Base-by-base conservation (phyloP, 2,888 invertebrate species). In the Harmothoe impar region DNA sequence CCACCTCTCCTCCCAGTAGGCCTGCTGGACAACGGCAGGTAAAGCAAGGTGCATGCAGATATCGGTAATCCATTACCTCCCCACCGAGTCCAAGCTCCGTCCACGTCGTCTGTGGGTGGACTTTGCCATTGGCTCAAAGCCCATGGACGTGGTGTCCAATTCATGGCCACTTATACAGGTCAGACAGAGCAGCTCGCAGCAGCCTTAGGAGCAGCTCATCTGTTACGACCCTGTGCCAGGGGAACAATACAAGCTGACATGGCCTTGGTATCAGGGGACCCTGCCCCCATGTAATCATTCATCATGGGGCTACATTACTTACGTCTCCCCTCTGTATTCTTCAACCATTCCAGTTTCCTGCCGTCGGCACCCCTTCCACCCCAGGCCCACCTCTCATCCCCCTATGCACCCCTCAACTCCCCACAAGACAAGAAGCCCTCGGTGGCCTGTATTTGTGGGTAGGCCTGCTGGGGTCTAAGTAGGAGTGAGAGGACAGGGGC, bases 151-250 rank as follows among this genome's bases (percentile, higher is more conserved):
- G 62, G 62, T n/a, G 62, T 62, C 62, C 62, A 62, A 43, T 62
- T 62, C 62, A 62, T 72, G 72, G 72, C 25, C 72, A 72, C 29
- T 72, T 29, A 72, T 72, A n/a, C 72, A 72, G n/a, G 29, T 72
- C 72, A 29, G n/a, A 29, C 3, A 25, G 72, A 25, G 29, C 72
- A 23, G 15, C 29, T 72, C 72, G 29, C 3, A 29, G 15, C 72
- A 25, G 72, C 7, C 29, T 29, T 62, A n/a, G 25, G 72, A 29
- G 29, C 72, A 25, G 72, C 72, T 72, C 29, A 72, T 72, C 72
- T 20, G 23, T 62, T n/a, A 62, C 62, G 7, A 5, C 62, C n/a
- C 20, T 62, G 20, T n/a, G 3, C 15, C n/a, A 62, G n/a, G 62
- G 62, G 62, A 62, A 62, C 62, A 62, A 62, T 62, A 62, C 62